Base-by-base conservation (phyloP, 2,888 invertebrate species). In the Lycia hirtaria region DNA sequence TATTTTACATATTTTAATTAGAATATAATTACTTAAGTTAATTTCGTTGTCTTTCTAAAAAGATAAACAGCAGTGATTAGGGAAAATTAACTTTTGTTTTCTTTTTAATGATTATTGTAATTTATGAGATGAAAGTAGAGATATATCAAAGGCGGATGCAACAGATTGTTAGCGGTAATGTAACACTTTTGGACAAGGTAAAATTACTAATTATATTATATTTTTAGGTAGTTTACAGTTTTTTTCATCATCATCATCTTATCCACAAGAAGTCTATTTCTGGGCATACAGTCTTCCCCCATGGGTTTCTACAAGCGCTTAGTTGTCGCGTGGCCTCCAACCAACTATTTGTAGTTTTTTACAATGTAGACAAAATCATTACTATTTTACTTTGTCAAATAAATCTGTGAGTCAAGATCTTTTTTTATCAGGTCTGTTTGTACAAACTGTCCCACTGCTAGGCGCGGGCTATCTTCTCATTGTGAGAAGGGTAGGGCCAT, bases 31-130 rank as follows among this genome's bases (percentile, higher is more conserved):
- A 38, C 22, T 1, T 0, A 10, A 20, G 20, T 38, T 17, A 30
- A 10, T n/a, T n/a, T n/a, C n/a, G 30, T 15, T 20, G 37, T 38
- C 9, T 26, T 47, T 47, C 32, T 14, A 5, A 15, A 33, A 26
- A 45, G 40, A 48, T 41, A 24, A 24, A 30, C 22, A 19, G 10
- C 26, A 12, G 38, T 44, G 38, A 56, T 56, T 45, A 45, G 45
- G 51, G 56, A 38, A 41, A 44, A 41, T 51, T 44, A 22, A 14
- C 51, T 51, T 47, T 56, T 56, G 44, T 50, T 56, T 45, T 20
- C 35, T 28, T 20, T 56, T 24, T 28, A 51, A 40, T 56, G 24
- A 56, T 56, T 26, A 51, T 51, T 41, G 50, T 50, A 38, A 20
- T 56, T 56, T 15, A 41, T 32, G 12, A 41, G 51, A 50, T 58